Conservation (phyloP, 2,797 vertebrate species). For the Alca torda region DNA sequence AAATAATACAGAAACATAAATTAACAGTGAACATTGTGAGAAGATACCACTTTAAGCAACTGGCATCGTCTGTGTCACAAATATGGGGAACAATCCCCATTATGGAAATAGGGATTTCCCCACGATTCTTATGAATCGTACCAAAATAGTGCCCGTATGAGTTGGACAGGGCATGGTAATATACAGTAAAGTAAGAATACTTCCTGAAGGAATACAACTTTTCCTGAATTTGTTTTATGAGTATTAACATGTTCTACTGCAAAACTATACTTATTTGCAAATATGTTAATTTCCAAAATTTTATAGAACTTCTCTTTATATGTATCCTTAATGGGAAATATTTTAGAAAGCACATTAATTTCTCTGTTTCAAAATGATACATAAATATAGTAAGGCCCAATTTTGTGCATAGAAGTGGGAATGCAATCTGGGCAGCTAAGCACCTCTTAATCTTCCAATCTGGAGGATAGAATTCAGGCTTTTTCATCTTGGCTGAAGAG, state of each 20-base stretch:
- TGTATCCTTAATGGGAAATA: not conserved
- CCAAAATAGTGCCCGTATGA: not conserved
- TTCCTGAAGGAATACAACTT: not conserved
- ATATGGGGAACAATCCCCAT: not conserved
- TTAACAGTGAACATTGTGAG: not conserved
- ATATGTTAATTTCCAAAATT: not conserved
- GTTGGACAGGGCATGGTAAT: not conserved
- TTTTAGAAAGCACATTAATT: not conserved
- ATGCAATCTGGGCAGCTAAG: slow-evolving; percentile 42
- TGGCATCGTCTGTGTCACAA: accelerated
- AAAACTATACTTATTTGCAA: not conserved
- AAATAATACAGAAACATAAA: not conserved
- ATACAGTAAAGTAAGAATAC: not conserved
- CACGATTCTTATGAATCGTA: not conserved
- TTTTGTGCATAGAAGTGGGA: not conserved
- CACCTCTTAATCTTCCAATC: slow-evolving; percentile 48
- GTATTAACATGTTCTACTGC: not conserved
- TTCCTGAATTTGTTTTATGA: not conserved
- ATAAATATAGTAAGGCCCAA: not conserved
- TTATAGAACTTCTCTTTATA: not conserved
- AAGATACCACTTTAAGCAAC: not conserved
- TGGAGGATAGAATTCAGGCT: not conserved
- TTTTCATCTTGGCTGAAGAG: slow-evolving; percentile 20
- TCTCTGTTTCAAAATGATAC: not conserved
- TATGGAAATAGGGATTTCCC: not conserved